A percentile compares a stretch with the other conserved stretches of the same genome.
Conservation (phyloP, 2,888 invertebrate species). For the Caenorhabditis sp. region DNA sequence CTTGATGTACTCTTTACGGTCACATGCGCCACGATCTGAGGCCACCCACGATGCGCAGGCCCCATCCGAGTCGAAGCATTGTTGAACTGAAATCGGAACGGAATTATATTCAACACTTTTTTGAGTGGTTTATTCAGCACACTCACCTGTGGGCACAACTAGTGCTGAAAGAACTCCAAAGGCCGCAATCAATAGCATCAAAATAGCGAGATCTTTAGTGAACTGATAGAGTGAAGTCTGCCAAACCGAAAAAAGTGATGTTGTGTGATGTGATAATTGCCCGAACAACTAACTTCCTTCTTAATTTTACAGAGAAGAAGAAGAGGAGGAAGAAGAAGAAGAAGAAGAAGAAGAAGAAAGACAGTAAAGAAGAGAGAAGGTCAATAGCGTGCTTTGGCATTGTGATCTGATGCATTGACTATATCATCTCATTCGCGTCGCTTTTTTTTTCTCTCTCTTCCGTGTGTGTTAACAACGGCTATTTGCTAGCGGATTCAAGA, state of each 20-base stretch:
- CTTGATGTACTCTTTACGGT: conserved; percentile 51
- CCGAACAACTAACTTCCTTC: conserved; percentile 26
- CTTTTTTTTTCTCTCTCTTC: conserved; percentile 39
- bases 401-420: no score
- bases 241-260: conserved; percentile 21
- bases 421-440: no score
- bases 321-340: no score
- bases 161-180: conserved; percentile 24
- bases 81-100: conserved; percentile 21
- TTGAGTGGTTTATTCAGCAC: no score
- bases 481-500: no score
- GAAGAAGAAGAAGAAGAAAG: conserved; percentile 39
- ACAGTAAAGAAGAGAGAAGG: no score
- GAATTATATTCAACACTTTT: no score
- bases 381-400: conserved; percentile 50
- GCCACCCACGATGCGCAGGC: conserved; percentile 45
- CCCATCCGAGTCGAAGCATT: conserved; percentile 39
- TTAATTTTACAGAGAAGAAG: conserved; percentile 24
- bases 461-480: conserved; percentile 16
- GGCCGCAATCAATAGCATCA: conserved; percentile 17
- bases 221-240: not conserved
- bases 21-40: conserved; percentile 37
- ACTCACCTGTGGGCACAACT: conserved; percentile 24
- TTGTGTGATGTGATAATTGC: no score
- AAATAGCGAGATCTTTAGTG: not conserved